Percentiles rank a stretch among this genome's conserved stretches.
These are phyloP conservation scores for Rhabdomys pumilio DNA, from an alignment of 2,797 vertebrate genomes.

Conservation along the genomic window DNA sequence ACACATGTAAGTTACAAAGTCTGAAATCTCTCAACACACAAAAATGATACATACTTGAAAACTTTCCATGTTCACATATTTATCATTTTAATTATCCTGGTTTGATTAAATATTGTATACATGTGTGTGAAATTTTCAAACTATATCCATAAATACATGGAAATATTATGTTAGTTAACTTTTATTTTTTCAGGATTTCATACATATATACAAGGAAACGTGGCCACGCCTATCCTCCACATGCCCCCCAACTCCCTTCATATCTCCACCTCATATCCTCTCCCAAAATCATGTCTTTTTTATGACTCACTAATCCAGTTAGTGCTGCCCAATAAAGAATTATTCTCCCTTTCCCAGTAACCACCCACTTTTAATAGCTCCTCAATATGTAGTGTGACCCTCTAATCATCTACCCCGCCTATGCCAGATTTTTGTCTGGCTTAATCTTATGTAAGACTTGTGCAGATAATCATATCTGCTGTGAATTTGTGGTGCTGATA, in stretches of 20 bases:
- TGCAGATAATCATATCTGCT: background rate
- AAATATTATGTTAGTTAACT: background rate
- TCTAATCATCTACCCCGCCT: background rate
- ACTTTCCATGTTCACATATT: background rate
- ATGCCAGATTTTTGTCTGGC: background rate
- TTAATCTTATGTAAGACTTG: background rate
- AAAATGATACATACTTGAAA: background rate
- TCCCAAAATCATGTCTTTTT: background rate
- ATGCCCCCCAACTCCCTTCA: background rate
- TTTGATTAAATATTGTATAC: background rate
- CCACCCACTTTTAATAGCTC: background rate
- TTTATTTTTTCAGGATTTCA: background rate
- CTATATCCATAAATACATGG: background rate
- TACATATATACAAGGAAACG: background rate
- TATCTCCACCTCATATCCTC: background rate
- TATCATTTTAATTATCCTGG: background rate
- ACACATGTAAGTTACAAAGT: background rate
- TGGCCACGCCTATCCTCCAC: no score
- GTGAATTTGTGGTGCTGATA: background rate
- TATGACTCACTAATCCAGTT: no score
- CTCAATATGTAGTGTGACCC: background rate
- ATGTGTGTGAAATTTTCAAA: background rate
- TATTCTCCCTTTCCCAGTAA: background rate
- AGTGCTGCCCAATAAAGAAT: background rate
- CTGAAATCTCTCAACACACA: background rate